phyloP scores from a whole-genome alignment of 2,888 invertebrate genomes.

The Eupsilia transversa region DNA sequence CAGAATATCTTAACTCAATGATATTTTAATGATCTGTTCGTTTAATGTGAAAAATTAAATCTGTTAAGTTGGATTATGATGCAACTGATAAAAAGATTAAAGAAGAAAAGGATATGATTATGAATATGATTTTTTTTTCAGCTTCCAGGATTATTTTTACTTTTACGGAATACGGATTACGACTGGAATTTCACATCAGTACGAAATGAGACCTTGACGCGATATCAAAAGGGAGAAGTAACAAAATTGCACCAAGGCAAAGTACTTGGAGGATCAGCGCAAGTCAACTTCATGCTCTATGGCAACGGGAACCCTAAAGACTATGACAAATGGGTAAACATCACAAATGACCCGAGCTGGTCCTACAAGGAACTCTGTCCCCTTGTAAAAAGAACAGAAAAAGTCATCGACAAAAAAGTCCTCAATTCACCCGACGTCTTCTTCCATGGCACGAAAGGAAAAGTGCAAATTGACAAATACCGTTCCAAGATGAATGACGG shows the following conservation, averaged over 20 bases:
- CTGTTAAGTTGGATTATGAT: not conserved
- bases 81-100: not conserved
- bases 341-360: conserved; percentile 87
- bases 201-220: conserved; percentile 67
- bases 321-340: conserved; percentile 86
- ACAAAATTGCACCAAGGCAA: conserved; percentile 87
- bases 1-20: not conserved
- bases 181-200: conserved; percentile 75
- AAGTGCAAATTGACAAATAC: conserved; percentile 77
- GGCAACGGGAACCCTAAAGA: conserved; percentile 79
- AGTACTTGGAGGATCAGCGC: conserved; percentile 89
- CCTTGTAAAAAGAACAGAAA: conserved; percentile 87
- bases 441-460: conserved; percentile 81
- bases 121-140: conserved; percentile 18
- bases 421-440: conserved; percentile 54
- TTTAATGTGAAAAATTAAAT: not conserved
- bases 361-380: conserved; percentile 84
- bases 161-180: conserved; percentile 16
- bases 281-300: conserved; percentile 88
- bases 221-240: conserved; percentile 28
- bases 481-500: conserved; percentile 47
- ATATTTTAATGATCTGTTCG: conserved; percentile 8
- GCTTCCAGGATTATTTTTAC: conserved; percentile 43
- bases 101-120: not conserved
- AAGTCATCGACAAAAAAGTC: conserved; percentile 66